phyloP scores from a whole-genome alignment of 2,797 vertebrate species.

The Miichthys miiuy region DNA sequence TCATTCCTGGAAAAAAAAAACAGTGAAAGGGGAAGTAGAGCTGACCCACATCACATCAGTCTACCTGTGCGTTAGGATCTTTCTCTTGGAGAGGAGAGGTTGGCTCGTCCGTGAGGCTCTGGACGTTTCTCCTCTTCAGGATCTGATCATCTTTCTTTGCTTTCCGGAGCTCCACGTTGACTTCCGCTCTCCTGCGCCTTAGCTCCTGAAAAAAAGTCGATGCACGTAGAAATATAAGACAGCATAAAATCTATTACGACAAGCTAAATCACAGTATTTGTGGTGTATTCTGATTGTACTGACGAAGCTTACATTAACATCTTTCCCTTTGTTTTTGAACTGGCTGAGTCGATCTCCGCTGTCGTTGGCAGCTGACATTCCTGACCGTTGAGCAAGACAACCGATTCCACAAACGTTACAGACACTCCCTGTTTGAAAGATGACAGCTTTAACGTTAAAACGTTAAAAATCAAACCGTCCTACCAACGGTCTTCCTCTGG shows the following conservation, averaged over 20 bases:
- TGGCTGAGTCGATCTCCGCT: constrained; percentile 85
- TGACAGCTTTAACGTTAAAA: neutral
- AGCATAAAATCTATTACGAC: too few species aligned
- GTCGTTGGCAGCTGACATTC: constrained; percentile 88
- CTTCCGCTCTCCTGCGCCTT: constrained; percentile 90
- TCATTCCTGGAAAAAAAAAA: neutral
- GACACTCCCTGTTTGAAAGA: constrained; percentile 23
- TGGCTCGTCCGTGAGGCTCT: constrained; percentile 85
- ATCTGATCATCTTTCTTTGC: constrained; percentile 96
- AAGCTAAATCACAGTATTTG: accelerated
- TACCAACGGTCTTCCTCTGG: neutral
- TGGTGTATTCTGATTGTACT: too few species aligned
- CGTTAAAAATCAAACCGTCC: neutral
- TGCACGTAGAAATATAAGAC: neutral
- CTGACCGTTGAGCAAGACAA: constrained; percentile 45
- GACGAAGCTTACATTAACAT: constrained; percentile 85
- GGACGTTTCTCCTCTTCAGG: constrained; percentile 92
- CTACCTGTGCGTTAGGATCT: constrained; percentile 86
- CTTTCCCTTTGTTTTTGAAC: constrained; percentile 97
- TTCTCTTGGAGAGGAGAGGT: constrained; percentile 88
- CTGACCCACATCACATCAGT: neutral
- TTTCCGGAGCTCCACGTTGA: constrained; percentile 93
- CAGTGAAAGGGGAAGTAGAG: neutral
- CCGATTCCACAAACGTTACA: neutral
- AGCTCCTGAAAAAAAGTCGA: constrained; percentile 85